Evolutionary conservation across 1,140 invertebrate genomes (phyloP).

Genomic region (Uloborus diversus): DNA sequence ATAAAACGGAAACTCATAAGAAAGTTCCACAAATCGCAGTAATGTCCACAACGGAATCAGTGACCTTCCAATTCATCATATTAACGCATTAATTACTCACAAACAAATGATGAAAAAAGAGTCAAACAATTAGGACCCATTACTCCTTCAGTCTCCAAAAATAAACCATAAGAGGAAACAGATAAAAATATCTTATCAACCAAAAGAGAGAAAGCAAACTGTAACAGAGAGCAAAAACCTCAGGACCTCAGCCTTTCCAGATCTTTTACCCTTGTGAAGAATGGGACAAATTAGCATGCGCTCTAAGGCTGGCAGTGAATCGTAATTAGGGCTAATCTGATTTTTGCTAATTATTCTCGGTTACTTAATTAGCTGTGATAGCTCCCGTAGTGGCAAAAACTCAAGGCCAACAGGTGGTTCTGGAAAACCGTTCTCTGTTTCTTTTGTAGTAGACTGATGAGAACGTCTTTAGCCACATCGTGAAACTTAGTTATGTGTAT

Average conservation of each 20-base stretch:
- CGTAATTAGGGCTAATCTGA: slow-evolving; percentile 56
- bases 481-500: no score
- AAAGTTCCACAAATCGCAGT: no score
- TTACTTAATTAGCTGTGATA: slow-evolving; percentile 57
- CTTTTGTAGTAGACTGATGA: no score
- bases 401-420: slow-evolving; percentile 50
- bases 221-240: slow-evolving; percentile 12
- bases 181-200: slow-evolving; percentile 54
- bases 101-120: neutral
- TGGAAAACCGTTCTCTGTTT: slow-evolving; percentile 7
- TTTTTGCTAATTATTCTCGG: slow-evolving; percentile 56
- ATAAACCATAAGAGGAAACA: neutral
- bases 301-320: slow-evolving; percentile 51
- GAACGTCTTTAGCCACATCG: no score
- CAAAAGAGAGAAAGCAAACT: neutral
- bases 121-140: slow-evolving; percentile 43
- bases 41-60: neutral
- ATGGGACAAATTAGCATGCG: slow-evolving; percentile 52
- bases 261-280: slow-evolving; percentile 30
- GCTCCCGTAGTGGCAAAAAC: slow-evolving; percentile 44
- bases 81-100: slow-evolving; percentile 36
- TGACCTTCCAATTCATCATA: slow-evolving; percentile 22
- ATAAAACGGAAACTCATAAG: no score
- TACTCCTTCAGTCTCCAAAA: slow-evolving; percentile 36
- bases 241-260: slow-evolving; percentile 20